phyloP scores from a whole-genome alignment of 2,888 invertebrate species.

The Trissonchulus latispiculum region DNA sequence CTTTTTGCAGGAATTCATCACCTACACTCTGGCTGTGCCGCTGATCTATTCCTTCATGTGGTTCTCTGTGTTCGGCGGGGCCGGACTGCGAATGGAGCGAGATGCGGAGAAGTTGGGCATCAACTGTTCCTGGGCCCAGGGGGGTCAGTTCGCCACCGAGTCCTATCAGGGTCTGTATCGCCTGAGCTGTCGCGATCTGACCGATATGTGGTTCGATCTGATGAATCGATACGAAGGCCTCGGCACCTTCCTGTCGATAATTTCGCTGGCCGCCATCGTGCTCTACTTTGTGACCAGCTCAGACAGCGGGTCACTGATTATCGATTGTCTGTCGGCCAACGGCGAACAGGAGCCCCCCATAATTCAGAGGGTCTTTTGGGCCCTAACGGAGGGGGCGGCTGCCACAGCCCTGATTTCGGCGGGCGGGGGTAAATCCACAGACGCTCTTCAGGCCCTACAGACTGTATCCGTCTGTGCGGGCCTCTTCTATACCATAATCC shows the following conservation, averaged over 20 bases:
- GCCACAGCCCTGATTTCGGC: not conserved
- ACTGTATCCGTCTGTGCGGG: not conserved
- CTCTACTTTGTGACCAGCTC: conserved; percentile 8
- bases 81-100: conserved; percentile 10
- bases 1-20: conserved; percentile 8
- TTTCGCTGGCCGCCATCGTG: not conserved
- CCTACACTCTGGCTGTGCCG: conserved; percentile 12
- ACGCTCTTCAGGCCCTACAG: conserved; percentile 1
- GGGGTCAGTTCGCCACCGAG: not conserved
- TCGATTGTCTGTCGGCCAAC: conserved; percentile 18
- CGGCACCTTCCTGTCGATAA: not conserved
- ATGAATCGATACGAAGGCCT: not conserved
- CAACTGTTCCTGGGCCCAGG: not conserved
- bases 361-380: conserved; percentile 8
- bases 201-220: conserved; percentile 9
- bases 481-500: conserved; percentile 5
- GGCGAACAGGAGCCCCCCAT: conserved; percentile 16
- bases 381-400: conserved; percentile 10
- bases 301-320: conserved; percentile 3
- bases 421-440: not conserved
- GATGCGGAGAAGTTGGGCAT: conserved; percentile 4
- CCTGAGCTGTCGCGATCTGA: not conserved
- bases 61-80: conserved; percentile 16
- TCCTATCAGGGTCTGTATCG: not conserved
- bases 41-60: conserved; percentile 12